phyloP scores from a whole-genome alignment of 2,797 vertebrate genomes.

The Rhinoraja longicauda region DNA sequence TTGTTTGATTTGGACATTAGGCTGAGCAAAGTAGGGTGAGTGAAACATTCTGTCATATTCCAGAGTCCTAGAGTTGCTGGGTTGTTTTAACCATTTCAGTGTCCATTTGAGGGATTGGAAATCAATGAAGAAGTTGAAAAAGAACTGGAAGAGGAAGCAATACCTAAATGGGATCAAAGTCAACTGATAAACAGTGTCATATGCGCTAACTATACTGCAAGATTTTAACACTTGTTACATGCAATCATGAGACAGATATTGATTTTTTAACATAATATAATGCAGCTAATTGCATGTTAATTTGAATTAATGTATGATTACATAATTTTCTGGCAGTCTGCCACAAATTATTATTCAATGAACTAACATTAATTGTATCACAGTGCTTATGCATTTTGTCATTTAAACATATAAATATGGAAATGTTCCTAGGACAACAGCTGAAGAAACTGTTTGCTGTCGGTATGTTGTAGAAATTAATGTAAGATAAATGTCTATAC shows the following conservation, averaged over 20 bases:
- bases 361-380: conserved; percentile 23
- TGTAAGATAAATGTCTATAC: conserved; percentile 29
- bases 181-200: not conserved
- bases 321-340: conserved; percentile 30
- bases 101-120: not conserved
- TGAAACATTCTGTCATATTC: not conserved
- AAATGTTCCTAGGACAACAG: conserved; percentile 8
- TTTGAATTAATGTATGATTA: conserved; percentile 14
- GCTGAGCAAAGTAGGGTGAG: not conserved
- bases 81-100: not conserved
- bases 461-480: conserved; percentile 31
- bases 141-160: conserved; percentile 5
- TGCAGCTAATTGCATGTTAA: conserved; percentile 14
- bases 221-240: conserved; percentile 32
- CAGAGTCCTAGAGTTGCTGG: not conserved
- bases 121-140: not conserved
- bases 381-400: conserved; percentile 31
- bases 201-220: not conserved
- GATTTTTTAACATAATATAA: conserved; percentile 33
- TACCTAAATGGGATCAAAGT: not conserved
- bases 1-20: too few relatives aligned
- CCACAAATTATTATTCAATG: conserved; percentile 26
- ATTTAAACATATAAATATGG: conserved; percentile 35
- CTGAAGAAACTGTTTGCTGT: conserved; percentile 34
- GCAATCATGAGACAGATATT: conserved; percentile 21